Percentiles rank a stretch among this genome's conserved stretches.
Evolutionary conservation across 2,888 invertebrate genomes (phyloP).

Genomic region (Campoplex nolae): DNA sequence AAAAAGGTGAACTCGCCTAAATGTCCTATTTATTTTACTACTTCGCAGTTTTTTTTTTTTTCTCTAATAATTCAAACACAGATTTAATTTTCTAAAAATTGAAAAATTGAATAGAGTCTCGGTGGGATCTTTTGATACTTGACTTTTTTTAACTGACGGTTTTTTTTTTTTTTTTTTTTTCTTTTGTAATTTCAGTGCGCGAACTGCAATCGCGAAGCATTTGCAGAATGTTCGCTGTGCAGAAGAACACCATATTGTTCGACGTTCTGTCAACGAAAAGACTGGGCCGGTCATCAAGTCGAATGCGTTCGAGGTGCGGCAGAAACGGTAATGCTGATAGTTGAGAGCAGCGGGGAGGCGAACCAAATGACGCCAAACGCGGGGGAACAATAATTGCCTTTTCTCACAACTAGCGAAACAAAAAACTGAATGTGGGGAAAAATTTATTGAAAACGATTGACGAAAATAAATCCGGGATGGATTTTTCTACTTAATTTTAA

Average conservation of each 20-base stretch:
- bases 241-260: constrained; percentile 95
- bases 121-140: not conserved
- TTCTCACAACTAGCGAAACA: constrained; percentile 5
- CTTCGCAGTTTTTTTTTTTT: not conserved
- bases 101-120: not conserved
- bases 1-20: constrained; percentile 88
- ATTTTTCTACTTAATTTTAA: constrained; percentile 7
- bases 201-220: constrained; percentile 95
- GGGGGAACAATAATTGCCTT: constrained; percentile 81
- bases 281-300: constrained; percentile 94
- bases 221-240: constrained; percentile 94
- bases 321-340: constrained; percentile 94
- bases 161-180: not conserved
- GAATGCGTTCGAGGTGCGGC: constrained; percentile 91
- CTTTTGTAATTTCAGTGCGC: constrained; percentile 88
- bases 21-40: not conserved
- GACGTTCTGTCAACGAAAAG: constrained; percentile 95
- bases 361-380: constrained; percentile 76
- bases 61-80: not conserved
- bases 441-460: not conserved
- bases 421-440: not conserved
- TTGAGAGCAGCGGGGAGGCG: constrained; percentile 87
- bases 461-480: constrained; percentile 5
- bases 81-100: not conserved
- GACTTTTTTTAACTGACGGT: not conserved